Evolutionary conservation across 1,140 invertebrate species (phyloP).

Genomic region (Drosophila fuyamai): DNA sequence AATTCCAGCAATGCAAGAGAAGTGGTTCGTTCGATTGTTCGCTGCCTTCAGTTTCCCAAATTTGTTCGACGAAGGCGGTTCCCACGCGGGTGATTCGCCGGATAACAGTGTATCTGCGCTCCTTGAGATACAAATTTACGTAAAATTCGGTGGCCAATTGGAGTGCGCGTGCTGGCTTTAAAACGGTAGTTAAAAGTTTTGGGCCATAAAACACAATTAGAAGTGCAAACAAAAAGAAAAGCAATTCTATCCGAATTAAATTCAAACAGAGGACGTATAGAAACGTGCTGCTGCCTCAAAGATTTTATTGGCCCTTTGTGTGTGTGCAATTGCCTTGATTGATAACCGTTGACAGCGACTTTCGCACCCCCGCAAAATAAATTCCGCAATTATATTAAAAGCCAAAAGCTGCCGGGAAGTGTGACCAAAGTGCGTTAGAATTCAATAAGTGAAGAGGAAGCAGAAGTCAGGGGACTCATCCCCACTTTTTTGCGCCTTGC

Average conservation of each 20-base stretch:
- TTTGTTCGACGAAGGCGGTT: slow-evolving; percentile 3
- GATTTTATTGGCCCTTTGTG: slow-evolving; percentile 8
- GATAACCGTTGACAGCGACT: slow-evolving; percentile 49
- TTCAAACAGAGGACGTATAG: slow-evolving; percentile 5
- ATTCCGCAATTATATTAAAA: slow-evolving; percentile 40
- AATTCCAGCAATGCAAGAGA: background rate
- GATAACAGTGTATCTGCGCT: slow-evolving; percentile 3
- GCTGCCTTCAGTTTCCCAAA: background rate
- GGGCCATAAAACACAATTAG: slow-evolving; percentile 1
- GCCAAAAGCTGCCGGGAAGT: slow-evolving; percentile 35
- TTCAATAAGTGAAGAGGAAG: slow-evolving; percentile 30
- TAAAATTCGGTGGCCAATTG: slow-evolving; percentile 26
- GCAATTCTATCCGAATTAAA: background rate
- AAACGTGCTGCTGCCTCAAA: slow-evolving; percentile 12
- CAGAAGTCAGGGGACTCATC: slow-evolving; percentile 1
- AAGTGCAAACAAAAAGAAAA: slow-evolving; percentile 13
- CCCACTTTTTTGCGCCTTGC: slow-evolving; percentile 9
- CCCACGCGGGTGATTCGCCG: slow-evolving; percentile 42
- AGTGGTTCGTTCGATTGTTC: background rate
- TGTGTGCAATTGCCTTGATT: slow-evolving; percentile 44
- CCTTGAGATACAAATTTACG: slow-evolving; percentile 32
- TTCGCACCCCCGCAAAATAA: slow-evolving; percentile 15
- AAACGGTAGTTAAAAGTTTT: slow-evolving; percentile 1
- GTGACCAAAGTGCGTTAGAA: slow-evolving; percentile 54
- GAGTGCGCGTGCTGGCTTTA: slow-evolving; percentile 11